Evolutionary conservation across 1,140 invertebrate genomes (phyloP), one percentile per base, ranked within the genome.

Genomic region (Andrena cerasifolii): DNA sequence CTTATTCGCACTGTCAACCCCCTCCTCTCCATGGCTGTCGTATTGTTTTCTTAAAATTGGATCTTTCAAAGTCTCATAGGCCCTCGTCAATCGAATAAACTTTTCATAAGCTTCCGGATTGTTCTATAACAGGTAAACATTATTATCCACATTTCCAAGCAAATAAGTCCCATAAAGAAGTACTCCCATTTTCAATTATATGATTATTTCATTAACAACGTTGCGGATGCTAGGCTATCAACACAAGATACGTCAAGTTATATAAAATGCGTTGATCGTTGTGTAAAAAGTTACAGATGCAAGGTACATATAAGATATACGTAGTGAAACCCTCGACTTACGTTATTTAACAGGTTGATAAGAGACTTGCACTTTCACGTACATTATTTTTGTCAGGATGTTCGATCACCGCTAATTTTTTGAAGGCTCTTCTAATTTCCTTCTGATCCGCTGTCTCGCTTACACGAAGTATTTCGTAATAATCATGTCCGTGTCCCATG

Each of bases 321-420:
- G 49, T 49, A 31, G 8, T 49, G n/a, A 49, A 65, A 65, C 28
- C 45, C 43, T 31, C 21, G 45, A 65, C 62, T 65, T 65, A 65
- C 45, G 7, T 65, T 65, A 65, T 26, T 31, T 47, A 33, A 28
- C 12, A 65, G n/a, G 26, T 65, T 65, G 59, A 73, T 77, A 78
- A 65, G 12, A 65, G 43, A 49, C 43, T 49, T 65, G 45, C 10
- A 21, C 45, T 51, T 62, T 65, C 66, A 78, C 73, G 63, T 93
- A 96, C 96, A 79, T 93, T 93, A 92, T 97, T 97, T 93, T 98
- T 98, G 92, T 98, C 97, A 31, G 97, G 97, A 94, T 98, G 97
- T 79, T 95, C 92, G 81, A 94, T 95, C 3, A 98, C 93, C 3
- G 96, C 97, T 36, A 97, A 86, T 90, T 95, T 96, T 91, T 97